Evolutionary conservation across 2,888 invertebrate species (phyloP), one percentile per base, ranked within the genome.

Genomic region (Ashinkailepas kermadecensis): DNA sequence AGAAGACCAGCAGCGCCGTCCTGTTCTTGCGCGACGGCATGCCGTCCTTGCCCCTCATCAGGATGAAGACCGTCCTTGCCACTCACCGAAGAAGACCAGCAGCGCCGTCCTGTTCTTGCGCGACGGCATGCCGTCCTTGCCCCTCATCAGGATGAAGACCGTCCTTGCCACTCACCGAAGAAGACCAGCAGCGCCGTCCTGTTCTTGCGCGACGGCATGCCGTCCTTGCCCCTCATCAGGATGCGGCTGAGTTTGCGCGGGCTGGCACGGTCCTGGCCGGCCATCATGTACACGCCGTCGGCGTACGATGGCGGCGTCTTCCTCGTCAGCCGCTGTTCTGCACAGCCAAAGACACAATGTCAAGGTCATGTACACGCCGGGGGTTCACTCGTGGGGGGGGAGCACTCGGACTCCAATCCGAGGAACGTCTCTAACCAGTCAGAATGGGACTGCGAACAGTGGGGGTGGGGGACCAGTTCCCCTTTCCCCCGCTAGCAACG

Each of bases 221-320:
- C 97, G 87, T 97, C 96, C 83, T 92, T 91, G 0, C 97, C 97
- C 85, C 93, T 92, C 95, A 98, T 96, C 87, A 98, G 94, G 11
- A 95, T 90, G 85, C 96, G 93, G 85, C 95, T 95, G 56, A 98
- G 90, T 80, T 93, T 92, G 84, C 97, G 89, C 10, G 98, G 95
- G 81, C 96, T 96, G 10, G 97, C 97, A 81, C 95, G 89, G 88
- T 95, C 93, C 81, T 93, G 92, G 0, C 96, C 96, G 0, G 95
- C 95, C 91, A 97, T 91, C 92, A 95, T 95, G 89, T 97, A 97
- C 0, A 97, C 97, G 0, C 97, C 97, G 89, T 98, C 97, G 0
- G 94, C 92, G 88, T 97, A 98, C 0, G 95, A 93, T 13, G 97
- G 93, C 7, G 96, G 95, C 10, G 95, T 93, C 89, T 96, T 96